Conservation (phyloP, 2,888 invertebrate species). For the Drosophila borealis region DNA sequence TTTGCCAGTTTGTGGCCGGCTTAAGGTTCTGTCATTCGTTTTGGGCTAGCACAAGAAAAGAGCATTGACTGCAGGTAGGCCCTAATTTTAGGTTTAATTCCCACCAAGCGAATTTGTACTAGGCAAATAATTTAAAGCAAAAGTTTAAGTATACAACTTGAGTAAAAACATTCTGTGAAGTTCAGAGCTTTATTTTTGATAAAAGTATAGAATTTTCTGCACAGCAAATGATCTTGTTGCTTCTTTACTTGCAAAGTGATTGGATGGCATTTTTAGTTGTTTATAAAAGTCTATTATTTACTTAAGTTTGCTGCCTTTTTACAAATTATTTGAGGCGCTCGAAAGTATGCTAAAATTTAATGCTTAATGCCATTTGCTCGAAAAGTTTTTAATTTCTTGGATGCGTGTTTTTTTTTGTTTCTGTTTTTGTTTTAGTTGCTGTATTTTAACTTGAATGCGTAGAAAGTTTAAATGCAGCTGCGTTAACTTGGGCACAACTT, state of each 20-base stretch:
- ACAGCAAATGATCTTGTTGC: too few species aligned
- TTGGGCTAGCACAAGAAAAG: slow-evolving; percentile 28
- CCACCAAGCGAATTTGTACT: slow-evolving; percentile 23
- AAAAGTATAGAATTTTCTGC: too few species aligned
- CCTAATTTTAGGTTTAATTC: slow-evolving; percentile 37
- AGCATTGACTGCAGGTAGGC: slow-evolving; percentile 31
- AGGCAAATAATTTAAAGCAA: too few species aligned
- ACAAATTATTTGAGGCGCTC: slow-evolving; percentile 18
- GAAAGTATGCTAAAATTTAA: slow-evolving; percentile 55
- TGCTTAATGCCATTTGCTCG: slow-evolving; percentile 61
- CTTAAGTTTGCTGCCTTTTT: slow-evolving; percentile 31
- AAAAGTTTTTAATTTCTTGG: slow-evolving; percentile 66
- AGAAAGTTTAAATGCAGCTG: slow-evolving; percentile 76
- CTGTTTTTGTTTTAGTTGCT: slow-evolving; percentile 7
- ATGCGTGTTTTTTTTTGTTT: slow-evolving; percentile 19
- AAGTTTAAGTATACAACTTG: background rate
- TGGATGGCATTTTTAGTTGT: slow-evolving; percentile 7
- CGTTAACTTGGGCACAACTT: slow-evolving; percentile 68
- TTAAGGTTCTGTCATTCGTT: slow-evolving; percentile 40
- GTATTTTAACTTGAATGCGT: slow-evolving; percentile 35
- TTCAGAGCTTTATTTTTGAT: too few species aligned
- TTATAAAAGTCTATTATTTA: slow-evolving; percentile 18
- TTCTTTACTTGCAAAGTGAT: background rate
- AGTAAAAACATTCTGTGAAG: too few species aligned
- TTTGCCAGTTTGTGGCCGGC: slow-evolving; percentile 43